Evolutionary conservation across 2,113 vertebrate genomes (phyloP), one percentile per base, ranked within the genome.

Genomic region (Nesogale talazaci): DNA sequence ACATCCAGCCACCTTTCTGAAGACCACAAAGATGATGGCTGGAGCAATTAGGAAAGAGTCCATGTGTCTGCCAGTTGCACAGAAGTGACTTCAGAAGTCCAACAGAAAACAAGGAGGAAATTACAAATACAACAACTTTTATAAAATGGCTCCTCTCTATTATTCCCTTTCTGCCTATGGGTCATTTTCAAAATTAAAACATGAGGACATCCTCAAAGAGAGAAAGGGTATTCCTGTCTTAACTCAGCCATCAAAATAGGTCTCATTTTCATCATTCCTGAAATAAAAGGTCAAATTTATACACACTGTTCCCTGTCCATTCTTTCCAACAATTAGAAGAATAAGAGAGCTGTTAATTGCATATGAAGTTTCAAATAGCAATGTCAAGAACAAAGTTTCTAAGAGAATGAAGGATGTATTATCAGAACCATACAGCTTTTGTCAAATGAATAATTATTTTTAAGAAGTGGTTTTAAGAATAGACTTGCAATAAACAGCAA

Each of bases 101-200:
- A 72, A 40, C 29, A 25, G 84, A 42, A 70, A 86, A 36, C n/a
- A 29, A 52, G 52, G 52, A 92, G 17, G 4, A 76, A 27, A 14
- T 46, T 31, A 20, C 16, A 19, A 65, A 15, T 46, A 65, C 56
- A 80, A n/a, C n/a, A n/a, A n/a, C n/a, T n/a, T 34, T 56, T 83
- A 19, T 46, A 78, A 92, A 92, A n/a, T 0, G 0, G 29, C 70
- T 46, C 34, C 52, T 27, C 34, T 88, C 42, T 80, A 19, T 70
- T 82, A 34, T 52, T 23, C 27, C 91, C 31, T 69, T 85, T 72
- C 31, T 40, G 9, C 2, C 20, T 61, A 34, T 29, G 29, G 63
- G 36, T 31, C n/a, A 42, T 79, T 86, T 88, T 63, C 34, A 83
- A 27, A 90, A 95, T 42, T 78, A 91, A 84, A 92, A 77, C n/a